Evolutionary conservation across 1,140 invertebrate species (phyloP).

Genomic region (Carposina sasakii): DNA sequence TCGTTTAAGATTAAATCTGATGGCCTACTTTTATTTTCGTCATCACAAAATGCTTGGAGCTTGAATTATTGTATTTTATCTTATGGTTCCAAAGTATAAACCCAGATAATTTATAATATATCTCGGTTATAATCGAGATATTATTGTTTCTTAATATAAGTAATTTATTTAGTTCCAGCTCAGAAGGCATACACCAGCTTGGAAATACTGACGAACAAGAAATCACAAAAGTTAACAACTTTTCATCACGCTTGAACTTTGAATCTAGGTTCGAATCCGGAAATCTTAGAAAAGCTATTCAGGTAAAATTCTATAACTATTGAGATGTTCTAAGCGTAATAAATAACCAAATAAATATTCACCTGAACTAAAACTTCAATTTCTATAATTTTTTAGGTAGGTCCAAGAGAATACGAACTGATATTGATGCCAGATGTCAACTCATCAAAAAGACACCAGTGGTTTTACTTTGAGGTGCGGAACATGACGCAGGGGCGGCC

Average conservation of each 20-base stretch:
- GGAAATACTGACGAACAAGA: slow-evolving; percentile 77
- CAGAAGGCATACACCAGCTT: slow-evolving; percentile 49
- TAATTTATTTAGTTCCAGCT: slow-evolving; percentile 31
- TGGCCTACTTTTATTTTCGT: too few relatives aligned
- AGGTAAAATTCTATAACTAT: too few relatives aligned
- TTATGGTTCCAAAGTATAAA: too few relatives aligned
- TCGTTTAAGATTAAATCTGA: too few relatives aligned
- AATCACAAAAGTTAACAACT: slow-evolving; percentile 67
- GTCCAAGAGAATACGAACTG: slow-evolving; percentile 87
- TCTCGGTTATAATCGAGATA: too few relatives aligned
- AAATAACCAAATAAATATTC: too few relatives aligned
- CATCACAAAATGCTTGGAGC: too few relatives aligned
- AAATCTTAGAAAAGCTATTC: slow-evolving; percentile 90
- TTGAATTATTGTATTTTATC: too few relatives aligned
- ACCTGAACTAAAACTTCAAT: too few relatives aligned
- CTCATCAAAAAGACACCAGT: slow-evolving; percentile 85
- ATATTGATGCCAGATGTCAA: slow-evolving; percentile 92
- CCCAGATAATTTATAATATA: too few relatives aligned
- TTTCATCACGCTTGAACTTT: slow-evolving; percentile 78
- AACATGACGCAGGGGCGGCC: slow-evolving; percentile 82
- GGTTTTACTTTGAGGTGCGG: slow-evolving; percentile 95
- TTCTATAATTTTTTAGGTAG: slow-evolving; percentile 79
- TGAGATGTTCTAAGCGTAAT: too few relatives aligned
- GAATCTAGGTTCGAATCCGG: slow-evolving; percentile 94
- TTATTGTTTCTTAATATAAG: slow-evolving; percentile 13